These are phyloP conservation scores for Drosophila equinoxialis DNA, from an alignment of 1,140 invertebrate genomes.

Conservation along the genomic window DNA sequence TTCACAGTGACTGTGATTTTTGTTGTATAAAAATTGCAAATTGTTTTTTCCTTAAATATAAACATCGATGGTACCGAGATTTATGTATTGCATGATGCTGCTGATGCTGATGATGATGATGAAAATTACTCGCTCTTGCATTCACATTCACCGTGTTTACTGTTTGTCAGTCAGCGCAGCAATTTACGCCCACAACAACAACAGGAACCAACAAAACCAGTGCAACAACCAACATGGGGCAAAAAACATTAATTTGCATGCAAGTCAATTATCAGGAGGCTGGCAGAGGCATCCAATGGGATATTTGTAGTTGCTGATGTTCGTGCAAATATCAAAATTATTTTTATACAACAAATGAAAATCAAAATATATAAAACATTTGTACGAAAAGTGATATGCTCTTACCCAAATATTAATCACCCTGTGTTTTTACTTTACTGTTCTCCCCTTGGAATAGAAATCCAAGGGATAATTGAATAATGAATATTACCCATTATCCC, in stretches of 20 bases:
- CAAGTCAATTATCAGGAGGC: conserved; percentile 74
- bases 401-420: not conserved
- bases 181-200: conserved; percentile 46
- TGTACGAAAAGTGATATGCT: conserved; percentile 20
- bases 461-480: too few species aligned
- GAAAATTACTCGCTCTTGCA: conserved; percentile 48
- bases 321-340: conserved; percentile 51
- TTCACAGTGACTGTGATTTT: conserved; percentile 33
- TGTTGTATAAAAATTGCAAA: conserved; percentile 49
- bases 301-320: conserved; percentile 32
- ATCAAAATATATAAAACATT: not conserved
- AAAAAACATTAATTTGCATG: conserved; percentile 78
- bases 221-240: conserved; percentile 5
- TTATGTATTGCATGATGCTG: conserved; percentile 37
- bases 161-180: conserved; percentile 64
- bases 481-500: too few species aligned
- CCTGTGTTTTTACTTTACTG: too few species aligned
- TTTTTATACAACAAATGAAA: conserved; percentile 35
- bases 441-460: too few species aligned
- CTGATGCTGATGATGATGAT: conserved; percentile 45
- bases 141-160: conserved; percentile 44
- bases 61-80: conserved; percentile 51
- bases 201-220: not conserved
- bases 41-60: conserved; percentile 55
- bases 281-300: conserved; percentile 30